Evolutionary conservation across 2,888 invertebrate species (phyloP), one percentile per base, ranked within the genome.

Genomic region (Ormyrus rosae): DNA sequence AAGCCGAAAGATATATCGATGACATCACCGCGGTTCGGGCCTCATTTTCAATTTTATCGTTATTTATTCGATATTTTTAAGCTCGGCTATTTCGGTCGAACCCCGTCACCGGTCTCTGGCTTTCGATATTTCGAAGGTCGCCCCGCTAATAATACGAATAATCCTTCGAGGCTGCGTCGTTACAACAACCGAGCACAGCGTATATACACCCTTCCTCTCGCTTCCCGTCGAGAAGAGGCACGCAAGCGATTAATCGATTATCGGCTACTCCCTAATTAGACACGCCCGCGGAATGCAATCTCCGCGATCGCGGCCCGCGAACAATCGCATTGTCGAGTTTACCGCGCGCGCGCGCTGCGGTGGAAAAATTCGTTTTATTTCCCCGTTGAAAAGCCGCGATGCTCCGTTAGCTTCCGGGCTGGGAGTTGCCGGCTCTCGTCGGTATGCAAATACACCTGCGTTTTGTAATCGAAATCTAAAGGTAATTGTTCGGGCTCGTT

Each of bases 211-310:
- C 3, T 34, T 0, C 34, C 34, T 3, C 34, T 0, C 34, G 34
- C 34, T 34, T 0, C 34, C 34, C 34, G 4, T 7, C n/a, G 48
- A n/a, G 48, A 48, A 19, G 60, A 53, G 19, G 19, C 5, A 2
- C 34, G 34, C 7, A 60, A 50, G 13, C 46, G 34, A 65, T 72
- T 53, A 72, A 78, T 78, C 78, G 78, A 78, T 78, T 67, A 67
- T 72, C 67, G 46, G 53, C 68, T 34, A 34, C 34, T 56, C 70
- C 71, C 56, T 61, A 72, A 78, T 78, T 78, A 78, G 78, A 72
- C 72, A 61, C 78, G 68, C 72, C 78, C 78, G 78, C 46, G 72
- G 67, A 78, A 72, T 72, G 72, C 45, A 56, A 63, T 65, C 46
- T 34, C 34, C 11, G 11, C 65, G 65, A 56, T 56, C 46, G 19